Evolutionary conservation across 2,113 vertebrate species (phyloP), one percentile per base, ranked within the genome.

Genomic region (Rhegmatorhina hoffmannsi): DNA sequence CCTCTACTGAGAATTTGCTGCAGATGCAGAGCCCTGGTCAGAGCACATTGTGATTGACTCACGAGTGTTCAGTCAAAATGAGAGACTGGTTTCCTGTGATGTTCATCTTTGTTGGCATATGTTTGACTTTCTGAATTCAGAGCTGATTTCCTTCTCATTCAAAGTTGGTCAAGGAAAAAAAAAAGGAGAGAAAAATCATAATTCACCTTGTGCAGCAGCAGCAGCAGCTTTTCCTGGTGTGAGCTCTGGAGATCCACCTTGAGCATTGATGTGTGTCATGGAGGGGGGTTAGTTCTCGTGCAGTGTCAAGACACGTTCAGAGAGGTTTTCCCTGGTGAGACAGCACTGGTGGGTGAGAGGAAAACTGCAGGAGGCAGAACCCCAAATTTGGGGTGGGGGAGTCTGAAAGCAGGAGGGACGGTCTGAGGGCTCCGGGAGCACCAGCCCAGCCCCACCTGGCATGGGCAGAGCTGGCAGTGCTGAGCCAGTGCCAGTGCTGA

Each of bases 1-100:
- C 98, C 98, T 98, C 97, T 95, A 91, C 94, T 90, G 94, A 97
- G 97, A 95, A 96, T 96, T 95, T 97, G 96, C 94, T 97, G 97
- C 97, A 91, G 94, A 89, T 18, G 63, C 88, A 59, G 94, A 75
- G 85, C 91, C 95, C 89, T 47, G 74, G 80, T 87, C 95, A 84
- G 53, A 93, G 67, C 69, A 76, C 34, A 7, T 49, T 40, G 95
- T 17, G 17, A 89, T 95, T 95, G 49, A 47, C 69, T 73, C 28
- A 4, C 47, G 29, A 79, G 67, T 6, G n/a, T 59, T 60, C 13
- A 72, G 92, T 91, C 70, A n/a, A 50, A 87, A 84, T 17, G 70
- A 87, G 88, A 95, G 93, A 82, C 82, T 75, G 87, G 72, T 96
- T 95, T 96, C 94, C 90, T 81, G 89, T 89, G 74, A 92, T 90